These are phyloP conservation scores for Ptychodera flava DNA, from an alignment of 35 echinoderm and acorn worm species.

Conservation along the genomic window DNA sequence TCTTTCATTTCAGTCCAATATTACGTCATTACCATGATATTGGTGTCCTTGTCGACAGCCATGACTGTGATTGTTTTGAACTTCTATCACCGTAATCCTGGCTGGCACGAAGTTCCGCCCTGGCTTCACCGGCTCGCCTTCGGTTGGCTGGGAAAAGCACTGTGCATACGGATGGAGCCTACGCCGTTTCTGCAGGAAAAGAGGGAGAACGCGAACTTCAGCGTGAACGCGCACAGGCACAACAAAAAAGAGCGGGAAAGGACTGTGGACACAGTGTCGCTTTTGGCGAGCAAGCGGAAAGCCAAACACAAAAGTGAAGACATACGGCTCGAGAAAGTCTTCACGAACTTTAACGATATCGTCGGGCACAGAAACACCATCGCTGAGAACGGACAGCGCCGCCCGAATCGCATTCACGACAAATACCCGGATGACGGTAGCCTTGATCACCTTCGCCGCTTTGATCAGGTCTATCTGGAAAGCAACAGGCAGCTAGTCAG, in stretches of 20 bases:
- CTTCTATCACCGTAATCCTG: slow-evolving; percentile 12
- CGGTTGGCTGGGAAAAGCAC: not conserved
- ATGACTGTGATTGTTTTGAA: not conserved
- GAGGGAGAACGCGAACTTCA: not conserved
- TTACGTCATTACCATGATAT: not conserved
- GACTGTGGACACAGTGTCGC: not conserved
- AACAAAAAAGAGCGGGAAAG: not conserved
- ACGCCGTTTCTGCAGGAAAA: not conserved
- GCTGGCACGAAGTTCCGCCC: slow-evolving; percentile 46
- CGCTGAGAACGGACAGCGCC: not conserved
- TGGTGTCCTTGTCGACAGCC: not conserved
- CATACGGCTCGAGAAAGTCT: no score
- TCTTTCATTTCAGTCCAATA: not conserved
- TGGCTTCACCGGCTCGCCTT: not conserved
- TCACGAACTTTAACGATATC: not conserved
- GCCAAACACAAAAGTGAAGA: not conserved
- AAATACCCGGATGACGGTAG: not conserved
- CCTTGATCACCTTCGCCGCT: not conserved
- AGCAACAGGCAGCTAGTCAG: not conserved
- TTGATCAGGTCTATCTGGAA: not conserved
- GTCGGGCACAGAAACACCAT: not conserved
- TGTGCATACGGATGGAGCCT: not conserved
- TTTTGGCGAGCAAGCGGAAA: not conserved
- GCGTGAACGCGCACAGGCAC: not conserved
- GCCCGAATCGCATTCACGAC: not conserved